Base-by-base conservation (phyloP, 2,797 vertebrate genomes). In the Antennarius maculatus region DNA sequence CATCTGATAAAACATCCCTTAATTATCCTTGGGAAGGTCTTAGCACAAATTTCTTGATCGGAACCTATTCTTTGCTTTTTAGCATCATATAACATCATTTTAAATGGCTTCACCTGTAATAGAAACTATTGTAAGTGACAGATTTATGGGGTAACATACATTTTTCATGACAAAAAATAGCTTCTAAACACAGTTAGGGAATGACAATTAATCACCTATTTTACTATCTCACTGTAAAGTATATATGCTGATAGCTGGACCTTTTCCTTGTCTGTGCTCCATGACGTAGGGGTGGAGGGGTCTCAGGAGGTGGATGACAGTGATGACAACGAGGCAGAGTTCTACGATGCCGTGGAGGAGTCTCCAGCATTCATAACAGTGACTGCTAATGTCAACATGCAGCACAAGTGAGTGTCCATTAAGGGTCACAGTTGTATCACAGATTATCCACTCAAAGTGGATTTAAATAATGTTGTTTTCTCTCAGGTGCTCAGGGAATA, bases 291-390 rank as follows among this genome's bases (percentile, higher is more conserved):
- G 74, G 93, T 86, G 9, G 93, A 91, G 74, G 89, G 88, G 72
- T 84, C 92, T 71, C 89, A 91, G 62, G 95, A 95, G 89, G 95
- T 93, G 66, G 96, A 98, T 49, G 94, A 93, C 69, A 99, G 97
- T 86, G 97, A 98, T 57, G 97, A 98, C 93, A 96, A 98, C 95
- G 96, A 98, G 70, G 95, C 95, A 0, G 96, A 98, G 88, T 99
- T 98, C 83, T 98, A 98, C 1, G 97, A 99, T 43, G 97, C 97
- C 93, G 96, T 98, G 97, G 97, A 99, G 93, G 96, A 98, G n/a
- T 91, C 96, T 31, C 93, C 94, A 51, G 94, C 95, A 55, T 98
- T 98, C 89, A 97, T 99, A 93, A 97, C 97, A 37, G 97, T 98
- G 91, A 95, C 96, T 0, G 87, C 95, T 0, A 88, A 94, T 0